A percentile compares a stretch with the other conserved stretches of the same genome.
phyloP scores from a whole-genome alignment of 2,797 vertebrate species.

The Cossypha polioptera region DNA sequence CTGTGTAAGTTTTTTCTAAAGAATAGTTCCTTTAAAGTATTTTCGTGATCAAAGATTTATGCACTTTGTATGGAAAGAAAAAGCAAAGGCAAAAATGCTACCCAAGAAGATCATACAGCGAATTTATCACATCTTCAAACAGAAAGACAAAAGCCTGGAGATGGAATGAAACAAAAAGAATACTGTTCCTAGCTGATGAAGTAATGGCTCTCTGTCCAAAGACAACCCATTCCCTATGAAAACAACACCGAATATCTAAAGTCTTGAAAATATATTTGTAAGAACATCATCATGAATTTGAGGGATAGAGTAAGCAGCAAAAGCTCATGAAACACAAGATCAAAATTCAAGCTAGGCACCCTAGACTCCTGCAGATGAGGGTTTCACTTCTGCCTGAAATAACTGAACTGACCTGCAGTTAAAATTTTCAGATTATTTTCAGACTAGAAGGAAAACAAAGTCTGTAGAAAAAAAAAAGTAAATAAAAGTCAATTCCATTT shows the following conservation, averaged over 20 bases:
- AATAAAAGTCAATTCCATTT: neutral
- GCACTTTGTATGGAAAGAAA: neutral
- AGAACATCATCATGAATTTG: neutral
- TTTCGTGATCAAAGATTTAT: neutral
- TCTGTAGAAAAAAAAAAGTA: neutral
- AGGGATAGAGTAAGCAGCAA: neutral
- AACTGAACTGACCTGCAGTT: neutral
- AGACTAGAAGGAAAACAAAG: neutral
- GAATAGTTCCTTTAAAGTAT: neutral
- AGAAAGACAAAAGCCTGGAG: neutral
- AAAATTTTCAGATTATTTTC: neutral
- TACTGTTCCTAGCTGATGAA: neutral
- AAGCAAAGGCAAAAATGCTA: neutral
- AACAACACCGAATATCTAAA: neutral
- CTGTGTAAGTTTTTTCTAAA: neutral
- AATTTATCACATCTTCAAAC: neutral
- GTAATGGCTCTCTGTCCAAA: neutral
- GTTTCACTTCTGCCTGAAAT: neutral
- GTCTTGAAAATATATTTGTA: neutral
- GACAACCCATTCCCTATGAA: neutral
- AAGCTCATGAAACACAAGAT: neutral
- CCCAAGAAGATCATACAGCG: neutral
- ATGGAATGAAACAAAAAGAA: constrained; percentile 12
- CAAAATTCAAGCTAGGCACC: neutral
- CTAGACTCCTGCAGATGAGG: neutral